A percentile compares a stretch with the other conserved stretches of the same genome.
Evolutionary conservation across 2,888 invertebrate genomes (phyloP).

Genomic region (Drosophila formosana): DNA sequence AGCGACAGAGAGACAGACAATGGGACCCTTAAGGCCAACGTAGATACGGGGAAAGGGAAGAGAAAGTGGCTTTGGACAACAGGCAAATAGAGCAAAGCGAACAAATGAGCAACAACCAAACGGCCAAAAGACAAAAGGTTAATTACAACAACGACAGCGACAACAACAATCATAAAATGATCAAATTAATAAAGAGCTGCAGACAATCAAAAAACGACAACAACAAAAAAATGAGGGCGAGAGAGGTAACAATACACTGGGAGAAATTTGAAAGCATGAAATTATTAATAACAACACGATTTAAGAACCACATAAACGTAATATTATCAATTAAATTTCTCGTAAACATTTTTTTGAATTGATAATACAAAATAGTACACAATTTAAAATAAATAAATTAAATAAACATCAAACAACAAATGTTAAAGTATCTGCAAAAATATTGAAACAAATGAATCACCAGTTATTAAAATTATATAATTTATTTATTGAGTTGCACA

Average conservation of each 20-base stretch:
- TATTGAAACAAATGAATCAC: not conserved
- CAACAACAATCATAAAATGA: constrained; percentile 69
- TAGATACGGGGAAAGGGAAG: constrained; percentile 10
- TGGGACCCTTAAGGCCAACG: constrained; percentile 19
- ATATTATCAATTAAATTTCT: too few relatives aligned
- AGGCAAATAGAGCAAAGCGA: constrained; percentile 46
- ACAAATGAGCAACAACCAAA: constrained; percentile 57
- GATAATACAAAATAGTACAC: too few relatives aligned
- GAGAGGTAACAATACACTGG: constrained; percentile 3
- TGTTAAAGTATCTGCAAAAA: not conserved
- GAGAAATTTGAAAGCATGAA: not conserved
- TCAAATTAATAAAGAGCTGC: constrained; percentile 78
- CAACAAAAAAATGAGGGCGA: constrained; percentile 11
- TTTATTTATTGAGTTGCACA: too few relatives aligned
- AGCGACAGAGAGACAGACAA: constrained; percentile 25
- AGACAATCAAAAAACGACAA: constrained; percentile 50
- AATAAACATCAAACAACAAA: too few relatives aligned
- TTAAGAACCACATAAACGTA: too few relatives aligned
- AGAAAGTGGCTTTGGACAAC: constrained; percentile 52
- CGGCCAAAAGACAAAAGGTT: constrained; percentile 75
- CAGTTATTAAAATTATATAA: too few relatives aligned
- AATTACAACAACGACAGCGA: constrained; percentile 70
- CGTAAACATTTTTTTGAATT: too few relatives aligned
- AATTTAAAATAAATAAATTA: too few relatives aligned
- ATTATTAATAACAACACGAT: not conserved